Evolutionary conservation across 1,140 invertebrate genomes (phyloP).

Genomic region (Bathynomus jamesi): DNA sequence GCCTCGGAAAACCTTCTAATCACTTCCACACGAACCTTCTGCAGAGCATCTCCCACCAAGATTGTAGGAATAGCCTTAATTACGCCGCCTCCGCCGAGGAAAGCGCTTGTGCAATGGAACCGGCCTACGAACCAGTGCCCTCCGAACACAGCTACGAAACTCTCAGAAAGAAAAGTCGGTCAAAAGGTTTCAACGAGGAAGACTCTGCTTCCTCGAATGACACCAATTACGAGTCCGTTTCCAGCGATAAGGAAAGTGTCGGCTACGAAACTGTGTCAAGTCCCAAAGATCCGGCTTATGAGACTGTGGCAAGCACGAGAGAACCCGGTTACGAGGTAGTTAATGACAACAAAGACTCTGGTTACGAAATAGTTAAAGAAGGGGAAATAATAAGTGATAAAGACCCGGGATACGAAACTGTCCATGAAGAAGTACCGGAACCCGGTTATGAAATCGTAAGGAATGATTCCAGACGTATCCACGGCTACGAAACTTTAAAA

Average conservation of each 20-base stretch:
- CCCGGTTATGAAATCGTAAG: conserved; percentile 19
- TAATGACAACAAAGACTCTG: neutral
- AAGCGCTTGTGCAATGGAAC: conserved; percentile 14
- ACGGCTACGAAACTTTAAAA: conserved; percentile 25
- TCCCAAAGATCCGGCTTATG: conserved; percentile 18
- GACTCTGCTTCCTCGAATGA: neutral
- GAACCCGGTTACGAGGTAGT: conserved; percentile 29
- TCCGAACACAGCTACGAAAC: conserved; percentile 36
- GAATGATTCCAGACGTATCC: conserved; percentile 1
- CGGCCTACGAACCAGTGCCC: conserved; percentile 29
- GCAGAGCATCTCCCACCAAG: neutral
- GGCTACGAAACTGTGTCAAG: conserved; percentile 30
- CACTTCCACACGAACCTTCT: conserved; percentile 17
- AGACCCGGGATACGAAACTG: neutral
- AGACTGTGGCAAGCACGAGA: conserved; percentile 4
- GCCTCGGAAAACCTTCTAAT: neutral
- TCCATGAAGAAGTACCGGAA: neutral
- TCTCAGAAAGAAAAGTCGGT: conserved; percentile 14
- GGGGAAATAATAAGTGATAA: neutral
- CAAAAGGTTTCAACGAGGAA: neutral
- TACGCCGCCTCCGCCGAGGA: conserved; percentile 17
- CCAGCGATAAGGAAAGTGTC: conserved; percentile 20
- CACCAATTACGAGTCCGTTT: conserved; percentile 8
- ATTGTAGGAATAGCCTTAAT: conserved; percentile 3
- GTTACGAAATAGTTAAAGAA: neutral